Conservation (phyloP, 1,140 invertebrate species). For the Drosophila tristis region DNA sequence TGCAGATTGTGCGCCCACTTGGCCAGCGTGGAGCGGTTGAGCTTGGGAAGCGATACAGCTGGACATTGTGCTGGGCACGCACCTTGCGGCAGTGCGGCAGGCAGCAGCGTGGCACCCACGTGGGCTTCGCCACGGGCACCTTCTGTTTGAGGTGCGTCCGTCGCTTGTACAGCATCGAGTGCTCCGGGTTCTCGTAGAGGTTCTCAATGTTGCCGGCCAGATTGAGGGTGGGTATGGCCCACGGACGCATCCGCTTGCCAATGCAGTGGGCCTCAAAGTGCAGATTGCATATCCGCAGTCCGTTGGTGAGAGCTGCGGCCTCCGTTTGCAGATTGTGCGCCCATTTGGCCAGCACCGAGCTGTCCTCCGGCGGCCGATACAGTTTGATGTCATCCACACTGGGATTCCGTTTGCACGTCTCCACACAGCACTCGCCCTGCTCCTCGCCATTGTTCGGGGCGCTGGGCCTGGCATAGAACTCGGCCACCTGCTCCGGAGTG, state of each 20-base stretch:
- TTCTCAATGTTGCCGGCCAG: conserved; percentile 69
- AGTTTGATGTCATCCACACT: conserved; percentile 77
- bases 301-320: conserved; percentile 33
- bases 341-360: conserved; percentile 69
- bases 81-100: conserved; percentile 76
- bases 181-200: conserved; percentile 77
- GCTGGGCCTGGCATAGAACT: conserved; percentile 66
- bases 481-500: conserved; percentile 67
- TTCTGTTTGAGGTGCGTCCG: conserved; percentile 48
- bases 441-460: conserved; percentile 77
- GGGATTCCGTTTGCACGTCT: conserved; percentile 75
- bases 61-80: conserved; percentile 68
- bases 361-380: conserved; percentile 74
- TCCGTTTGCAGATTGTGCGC: conserved; percentile 75
- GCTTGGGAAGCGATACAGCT: conserved; percentile 74
- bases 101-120: conserved; percentile 77
- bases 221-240: conserved; percentile 80
- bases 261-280: conserved; percentile 79
- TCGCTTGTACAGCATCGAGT: conserved; percentile 65
- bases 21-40: conserved; percentile 72
- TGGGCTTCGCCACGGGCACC: conserved; percentile 41
- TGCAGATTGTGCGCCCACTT: conserved; percentile 81
- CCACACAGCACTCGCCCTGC: conserved; percentile 79
- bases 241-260: conserved; percentile 73
- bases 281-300: conserved; percentile 70